Conservation (phyloP, 2,797 vertebrate species). For the Cuculus canorus region DNA sequence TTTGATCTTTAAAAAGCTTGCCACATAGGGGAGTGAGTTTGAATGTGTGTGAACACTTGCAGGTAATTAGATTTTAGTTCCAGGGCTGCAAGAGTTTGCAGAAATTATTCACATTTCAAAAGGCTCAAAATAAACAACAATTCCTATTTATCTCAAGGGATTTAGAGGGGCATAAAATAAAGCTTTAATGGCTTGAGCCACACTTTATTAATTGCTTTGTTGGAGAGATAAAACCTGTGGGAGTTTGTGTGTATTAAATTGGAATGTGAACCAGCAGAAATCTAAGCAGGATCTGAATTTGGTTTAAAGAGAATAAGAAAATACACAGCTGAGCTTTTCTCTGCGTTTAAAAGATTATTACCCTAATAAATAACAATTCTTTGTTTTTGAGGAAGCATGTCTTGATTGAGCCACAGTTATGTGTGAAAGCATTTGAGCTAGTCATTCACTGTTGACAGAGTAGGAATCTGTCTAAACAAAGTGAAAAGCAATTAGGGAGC, state of each 20-base stretch:
- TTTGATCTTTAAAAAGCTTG: slow-evolving; percentile 70
- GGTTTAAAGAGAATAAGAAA: slow-evolving; percentile 23
- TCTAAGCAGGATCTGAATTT: slow-evolving; percentile 28
- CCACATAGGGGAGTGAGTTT: slow-evolving; percentile 1
- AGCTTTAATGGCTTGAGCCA: slow-evolving; percentile 45
- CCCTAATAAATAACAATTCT: neutral
- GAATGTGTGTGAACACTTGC: slow-evolving; percentile 47
- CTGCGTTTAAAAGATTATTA: slow-evolving; percentile 18
- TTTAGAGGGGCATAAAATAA: slow-evolving; percentile 46
- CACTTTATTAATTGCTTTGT: slow-evolving; percentile 67
- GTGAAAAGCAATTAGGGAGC: slow-evolving; percentile 37
- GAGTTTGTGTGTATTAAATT: slow-evolving; percentile 52
- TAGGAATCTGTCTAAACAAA: slow-evolving; percentile 51
- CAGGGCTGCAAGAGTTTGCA: slow-evolving; percentile 35
- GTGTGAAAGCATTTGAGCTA: slow-evolving; percentile 10
- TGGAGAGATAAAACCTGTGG: slow-evolving; percentile 52
- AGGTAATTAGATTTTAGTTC: slow-evolving; percentile 69
- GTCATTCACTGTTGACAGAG: neutral
- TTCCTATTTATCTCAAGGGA: slow-evolving; percentile 48
- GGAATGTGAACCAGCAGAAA: slow-evolving; percentile 33
- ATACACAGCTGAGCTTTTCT: neutral
- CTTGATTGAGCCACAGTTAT: slow-evolving; percentile 10
- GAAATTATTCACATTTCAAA: slow-evolving; percentile 65
- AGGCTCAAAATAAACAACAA: slow-evolving; percentile 61
- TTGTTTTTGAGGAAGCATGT: slow-evolving; percentile 34